phyloP scores from a whole-genome alignment of 1,140 invertebrate genomes.

The Hylaeus anthracinus region DNA sequence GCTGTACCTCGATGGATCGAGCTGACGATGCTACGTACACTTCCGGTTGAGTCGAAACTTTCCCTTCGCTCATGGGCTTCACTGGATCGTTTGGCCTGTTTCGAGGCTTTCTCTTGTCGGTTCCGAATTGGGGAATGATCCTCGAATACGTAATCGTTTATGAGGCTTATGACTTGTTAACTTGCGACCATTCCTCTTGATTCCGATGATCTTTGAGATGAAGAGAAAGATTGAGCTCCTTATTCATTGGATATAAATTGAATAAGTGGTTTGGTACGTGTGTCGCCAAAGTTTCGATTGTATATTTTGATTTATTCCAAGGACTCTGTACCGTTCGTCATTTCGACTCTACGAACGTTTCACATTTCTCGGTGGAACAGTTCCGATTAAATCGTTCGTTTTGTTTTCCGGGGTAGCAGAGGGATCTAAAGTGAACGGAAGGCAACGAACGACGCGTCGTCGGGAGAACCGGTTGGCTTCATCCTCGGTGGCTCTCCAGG shows the following conservation, averaged over 20 bases:
- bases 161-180: too few relatives aligned
- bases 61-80: background rate
- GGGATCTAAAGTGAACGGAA: slow-evolving; percentile 33
- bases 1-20: slow-evolving; percentile 61
- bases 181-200: too few relatives aligned
- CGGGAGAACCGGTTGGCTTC: slow-evolving; percentile 51
- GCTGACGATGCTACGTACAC: slow-evolving; percentile 63
- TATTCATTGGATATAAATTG: too few relatives aligned
- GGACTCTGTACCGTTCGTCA: too few relatives aligned
- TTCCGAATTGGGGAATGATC: too few relatives aligned
- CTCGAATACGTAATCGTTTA: too few relatives aligned
- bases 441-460: slow-evolving; percentile 60
- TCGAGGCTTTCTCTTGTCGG: too few relatives aligned
- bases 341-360: background rate
- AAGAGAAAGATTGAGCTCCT: too few relatives aligned
- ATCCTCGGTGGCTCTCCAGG: slow-evolving; percentile 58
- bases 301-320: too few relatives aligned
- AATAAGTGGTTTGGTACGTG: too few relatives aligned
- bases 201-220: too few relatives aligned
- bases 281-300: too few relatives aligned
- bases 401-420: background rate
- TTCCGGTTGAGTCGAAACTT: slow-evolving; percentile 52
- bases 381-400: background rate
- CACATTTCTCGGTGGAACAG: background rate
- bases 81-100: background rate